Evolutionary conservation across 2,888 invertebrate genomes (phyloP).

Genomic region (Carpatolechia fugitivella): DNA sequence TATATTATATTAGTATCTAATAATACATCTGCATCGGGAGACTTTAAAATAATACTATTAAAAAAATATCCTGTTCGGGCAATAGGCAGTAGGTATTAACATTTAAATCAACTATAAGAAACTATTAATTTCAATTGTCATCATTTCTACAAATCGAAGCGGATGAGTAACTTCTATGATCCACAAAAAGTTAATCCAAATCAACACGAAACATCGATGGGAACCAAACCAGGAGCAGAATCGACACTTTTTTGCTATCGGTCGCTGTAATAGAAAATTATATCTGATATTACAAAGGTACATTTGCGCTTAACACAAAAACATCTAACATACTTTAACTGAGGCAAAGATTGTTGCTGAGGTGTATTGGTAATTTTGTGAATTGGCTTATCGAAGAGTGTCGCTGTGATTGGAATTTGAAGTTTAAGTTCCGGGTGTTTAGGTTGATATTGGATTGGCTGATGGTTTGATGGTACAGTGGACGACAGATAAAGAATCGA

Average conservation of each 20-base stretch:
- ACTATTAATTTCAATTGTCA: constrained; percentile 7
- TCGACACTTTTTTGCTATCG: constrained; percentile 50
- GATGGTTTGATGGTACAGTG: background rate
- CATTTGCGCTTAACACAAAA: background rate
- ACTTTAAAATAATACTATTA: too few relatives aligned
- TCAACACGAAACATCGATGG: constrained; percentile 55
- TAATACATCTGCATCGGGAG: too few relatives aligned
- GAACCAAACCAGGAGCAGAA: constrained; percentile 42
- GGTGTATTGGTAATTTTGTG: too few relatives aligned
- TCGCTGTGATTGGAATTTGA: too few relatives aligned
- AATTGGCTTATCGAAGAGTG: too few relatives aligned
- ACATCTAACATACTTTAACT: background rate
- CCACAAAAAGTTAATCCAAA: constrained; percentile 68
- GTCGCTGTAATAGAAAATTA: constrained; percentile 55
- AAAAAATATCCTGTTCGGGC: too few relatives aligned
- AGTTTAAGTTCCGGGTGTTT: too few relatives aligned
- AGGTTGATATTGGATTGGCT: too few relatives aligned
- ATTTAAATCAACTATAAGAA: too few relatives aligned
- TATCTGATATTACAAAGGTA: constrained; percentile 16
- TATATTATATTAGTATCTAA: too few relatives aligned
- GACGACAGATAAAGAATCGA: constrained; percentile 44
- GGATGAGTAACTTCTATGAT: constrained; percentile 42
- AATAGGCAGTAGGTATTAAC: too few relatives aligned
- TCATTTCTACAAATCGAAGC: constrained; percentile 36
- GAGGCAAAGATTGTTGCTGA: too few relatives aligned